phyloP scores from a whole-genome alignment of 2,797 vertebrate genomes.

The Podargus strigoides region DNA sequence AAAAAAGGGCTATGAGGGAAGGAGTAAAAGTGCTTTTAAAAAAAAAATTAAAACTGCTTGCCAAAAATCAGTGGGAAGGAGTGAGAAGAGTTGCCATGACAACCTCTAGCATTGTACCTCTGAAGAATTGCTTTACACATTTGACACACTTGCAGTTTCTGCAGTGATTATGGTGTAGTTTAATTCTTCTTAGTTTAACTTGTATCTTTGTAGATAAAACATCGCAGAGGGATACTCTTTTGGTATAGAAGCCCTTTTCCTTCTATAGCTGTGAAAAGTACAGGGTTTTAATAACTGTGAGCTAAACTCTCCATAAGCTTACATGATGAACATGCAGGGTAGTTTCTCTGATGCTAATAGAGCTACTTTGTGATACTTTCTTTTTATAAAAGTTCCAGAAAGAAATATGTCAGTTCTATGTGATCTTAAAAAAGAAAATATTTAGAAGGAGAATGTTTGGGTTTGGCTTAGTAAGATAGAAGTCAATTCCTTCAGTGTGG shows the following conservation, averaged over 20 bases:
- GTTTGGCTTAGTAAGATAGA: neutral
- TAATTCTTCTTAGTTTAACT: neutral
- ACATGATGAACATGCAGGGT: neutral
- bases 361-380: neutral
- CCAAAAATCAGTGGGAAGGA: conserved; percentile 68
- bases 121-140: conserved; percentile 58
- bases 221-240: neutral
- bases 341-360: neutral
- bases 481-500: neutral
- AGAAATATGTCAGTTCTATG: neutral
- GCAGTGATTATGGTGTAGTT: neutral
- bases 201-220: neutral
- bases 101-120: conserved; percentile 64
- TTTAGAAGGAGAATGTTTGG: neutral
- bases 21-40: conserved; percentile 29
- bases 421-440: neutral
- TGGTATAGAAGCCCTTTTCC: neutral
- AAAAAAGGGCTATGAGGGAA: conserved; percentile 8
- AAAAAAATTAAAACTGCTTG: conserved; percentile 29
- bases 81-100: conserved; percentile 70
- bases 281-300: neutral
- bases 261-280: neutral
- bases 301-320: neutral
- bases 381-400: neutral
- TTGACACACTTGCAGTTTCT: conserved; percentile 48